These are phyloP conservation scores for Micoletzkya japonica DNA, from an alignment of 2,888 invertebrate genomes.

Conservation along the genomic window DNA sequence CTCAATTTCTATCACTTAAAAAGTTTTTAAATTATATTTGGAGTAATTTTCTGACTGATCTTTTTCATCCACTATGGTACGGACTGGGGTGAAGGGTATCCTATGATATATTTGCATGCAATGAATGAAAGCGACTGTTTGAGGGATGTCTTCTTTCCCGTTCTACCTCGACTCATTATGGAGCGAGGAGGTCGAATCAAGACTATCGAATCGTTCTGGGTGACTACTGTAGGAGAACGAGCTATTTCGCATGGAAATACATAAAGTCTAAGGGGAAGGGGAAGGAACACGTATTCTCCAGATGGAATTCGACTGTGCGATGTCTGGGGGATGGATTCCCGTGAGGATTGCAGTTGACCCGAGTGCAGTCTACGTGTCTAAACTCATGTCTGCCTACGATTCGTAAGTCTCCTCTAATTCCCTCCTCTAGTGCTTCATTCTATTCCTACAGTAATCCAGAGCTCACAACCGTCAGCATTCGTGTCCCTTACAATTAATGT, in stretches of 20 bases:
- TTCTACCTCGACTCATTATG: not conserved
- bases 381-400: slow-evolving; percentile 14
- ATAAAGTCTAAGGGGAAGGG: not conserved
- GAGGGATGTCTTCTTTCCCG: slow-evolving; percentile 11
- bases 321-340: not conserved
- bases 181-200: slow-evolving; percentile 14
- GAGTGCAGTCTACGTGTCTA: slow-evolving; percentile 15
- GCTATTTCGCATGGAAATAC: no score
- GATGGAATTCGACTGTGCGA: slow-evolving; percentile 22
- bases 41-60: no score
- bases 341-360: slow-evolving; percentile 19
- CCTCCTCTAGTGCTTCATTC: not conserved
- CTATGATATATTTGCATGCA: no score
- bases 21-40: no score
- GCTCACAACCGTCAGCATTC: not conserved
- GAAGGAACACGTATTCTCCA: not conserved
- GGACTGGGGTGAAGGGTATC: no score
- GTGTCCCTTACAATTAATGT: not conserved
- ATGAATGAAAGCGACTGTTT: no score
- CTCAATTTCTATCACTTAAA: no score
- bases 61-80: no score
- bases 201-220: slow-evolving; percentile 6
- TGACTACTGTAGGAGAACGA: no score
- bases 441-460: not conserved
- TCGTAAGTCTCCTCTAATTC: not conserved